These are phyloP conservation scores for Picathartes gymnocephalus DNA, from an alignment of 2,113 vertebrate species.

Conservation along the genomic window DNA sequence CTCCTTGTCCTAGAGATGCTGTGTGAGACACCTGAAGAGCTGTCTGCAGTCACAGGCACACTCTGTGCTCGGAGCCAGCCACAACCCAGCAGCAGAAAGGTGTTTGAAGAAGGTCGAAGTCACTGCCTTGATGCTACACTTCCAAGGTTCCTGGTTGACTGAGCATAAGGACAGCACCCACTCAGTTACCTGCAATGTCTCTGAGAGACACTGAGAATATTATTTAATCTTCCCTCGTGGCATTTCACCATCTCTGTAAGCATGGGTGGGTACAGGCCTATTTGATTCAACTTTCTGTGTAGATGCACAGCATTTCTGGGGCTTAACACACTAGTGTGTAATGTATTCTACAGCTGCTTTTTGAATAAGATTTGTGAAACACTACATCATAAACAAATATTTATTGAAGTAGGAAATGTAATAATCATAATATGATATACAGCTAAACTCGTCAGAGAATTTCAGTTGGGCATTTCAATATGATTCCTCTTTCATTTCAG, in stretches of 20 bases:
- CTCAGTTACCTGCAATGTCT: background rate
- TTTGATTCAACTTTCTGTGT: background rate
- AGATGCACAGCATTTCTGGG: background rate
- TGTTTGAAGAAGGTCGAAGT: rapidly evolving
- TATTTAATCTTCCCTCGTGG: background rate
- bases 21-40: background rate
- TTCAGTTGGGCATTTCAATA: background rate
- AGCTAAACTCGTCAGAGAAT: background rate
- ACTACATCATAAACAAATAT: background rate
- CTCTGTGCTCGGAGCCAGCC: background rate
- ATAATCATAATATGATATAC: background rate
- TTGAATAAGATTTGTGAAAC: background rate
- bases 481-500: constrained; percentile 65
- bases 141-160: background rate
- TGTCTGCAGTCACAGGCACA: background rate
- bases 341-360: background rate
- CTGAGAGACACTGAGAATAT: background rate
- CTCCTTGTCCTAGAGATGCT: background rate
- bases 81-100: background rate
- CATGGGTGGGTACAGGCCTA: background rate
- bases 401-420: background rate
- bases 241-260: background rate
- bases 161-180: background rate
- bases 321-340: background rate
- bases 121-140: background rate